Conservation (phyloP, 2,797 vertebrate species). For the Parauchenoglanis ngamensis region DNA sequence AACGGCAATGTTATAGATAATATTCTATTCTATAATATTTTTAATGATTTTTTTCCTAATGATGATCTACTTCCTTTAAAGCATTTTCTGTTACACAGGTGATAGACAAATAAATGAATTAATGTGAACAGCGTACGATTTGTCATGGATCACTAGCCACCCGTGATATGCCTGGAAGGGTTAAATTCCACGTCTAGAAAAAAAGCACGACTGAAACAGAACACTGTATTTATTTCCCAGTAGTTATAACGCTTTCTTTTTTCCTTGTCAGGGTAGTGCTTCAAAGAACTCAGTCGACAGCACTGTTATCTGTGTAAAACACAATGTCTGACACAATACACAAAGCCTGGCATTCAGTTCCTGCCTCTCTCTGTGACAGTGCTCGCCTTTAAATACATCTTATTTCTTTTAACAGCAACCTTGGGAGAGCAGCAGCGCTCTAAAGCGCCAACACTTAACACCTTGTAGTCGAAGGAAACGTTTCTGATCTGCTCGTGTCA, state of each 20-base stretch:
- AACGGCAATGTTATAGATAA: not conserved
- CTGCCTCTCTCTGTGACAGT: slow-evolving; percentile 42
- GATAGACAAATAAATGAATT: not conserved
- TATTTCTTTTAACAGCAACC: slow-evolving; percentile 77
- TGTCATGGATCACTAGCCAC: not conserved
- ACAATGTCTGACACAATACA: slow-evolving; percentile 54
- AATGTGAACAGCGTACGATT: not conserved
- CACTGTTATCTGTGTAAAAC: slow-evolving; percentile 36
- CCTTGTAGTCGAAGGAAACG: slow-evolving; percentile 80
- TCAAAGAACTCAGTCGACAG: slow-evolving; percentile 30
- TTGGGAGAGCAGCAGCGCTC: slow-evolving; percentile 73
- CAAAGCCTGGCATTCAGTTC: slow-evolving; percentile 61
- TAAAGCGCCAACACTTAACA: slow-evolving; percentile 73
- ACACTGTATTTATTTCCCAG: slow-evolving; percentile 16
- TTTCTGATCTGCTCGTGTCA: slow-evolving; percentile 83
- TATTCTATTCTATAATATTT: not conserved
- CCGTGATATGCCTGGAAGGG: not conserved
- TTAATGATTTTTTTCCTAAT: not conserved
- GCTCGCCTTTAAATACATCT: slow-evolving; percentile 71
- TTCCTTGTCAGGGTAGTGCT: slow-evolving; percentile 34
- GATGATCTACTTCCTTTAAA: not conserved
- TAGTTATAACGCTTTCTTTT: slow-evolving; percentile 32
- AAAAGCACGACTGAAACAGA: not conserved
- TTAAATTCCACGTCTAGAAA: not conserved
- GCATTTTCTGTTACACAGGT: not conserved